Evolutionary conservation across 2,888 invertebrate species (phyloP), one percentile per base, ranked within the genome.

Genomic region (Gisinianus flammeolus): DNA sequence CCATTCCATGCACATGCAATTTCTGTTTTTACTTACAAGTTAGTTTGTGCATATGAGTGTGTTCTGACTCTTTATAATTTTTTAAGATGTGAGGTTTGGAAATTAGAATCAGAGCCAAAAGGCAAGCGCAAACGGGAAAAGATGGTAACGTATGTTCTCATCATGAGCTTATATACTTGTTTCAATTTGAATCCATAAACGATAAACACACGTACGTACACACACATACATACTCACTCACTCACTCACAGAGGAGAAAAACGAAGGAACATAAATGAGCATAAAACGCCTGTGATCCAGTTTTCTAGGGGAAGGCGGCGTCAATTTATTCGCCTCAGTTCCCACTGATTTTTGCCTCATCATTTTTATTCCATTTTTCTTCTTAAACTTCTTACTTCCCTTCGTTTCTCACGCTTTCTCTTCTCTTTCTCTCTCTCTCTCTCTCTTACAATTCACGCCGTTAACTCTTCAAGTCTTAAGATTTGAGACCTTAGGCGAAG

Each of bases 291-390:
- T 28, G 31, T 31, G 67, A 31, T 67, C 67, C n/a, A 67, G 67
- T 67, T 67, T 33, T 31, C 30, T n/a, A 12, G 22, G 10, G 6
- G 26, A 64, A 30, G 30, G 10, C 10, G 12, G 22, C 24, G 10
- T 22, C 8, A 3, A 5, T 24, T 79, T 76, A 76, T 79, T 79
- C 79, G 79, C 79, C 54, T 74, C 76, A 73, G 58, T 76, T 76
- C 76, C 68, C 31, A 33, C 56, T 73, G 72, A 76, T 76, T 76
- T 70, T 54, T 76, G 71, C 76, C 68, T 76, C 79, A 79, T 79
- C 79, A 79, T 79, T 79, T 79, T 79, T 66, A 79, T 79, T 76
- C 71, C 70, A 72, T 72, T 58, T 72, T 72, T 31, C 58, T 58
- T 30, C 22, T 68, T 35, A n/a, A 10, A 31, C 56, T 71, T 64